A percentile compares a stretch with the other conserved stretches of the same genome.
Conservation (phyloP, 1,140 invertebrate genomes). For the Camponotus pennsylvanicus region DNA sequence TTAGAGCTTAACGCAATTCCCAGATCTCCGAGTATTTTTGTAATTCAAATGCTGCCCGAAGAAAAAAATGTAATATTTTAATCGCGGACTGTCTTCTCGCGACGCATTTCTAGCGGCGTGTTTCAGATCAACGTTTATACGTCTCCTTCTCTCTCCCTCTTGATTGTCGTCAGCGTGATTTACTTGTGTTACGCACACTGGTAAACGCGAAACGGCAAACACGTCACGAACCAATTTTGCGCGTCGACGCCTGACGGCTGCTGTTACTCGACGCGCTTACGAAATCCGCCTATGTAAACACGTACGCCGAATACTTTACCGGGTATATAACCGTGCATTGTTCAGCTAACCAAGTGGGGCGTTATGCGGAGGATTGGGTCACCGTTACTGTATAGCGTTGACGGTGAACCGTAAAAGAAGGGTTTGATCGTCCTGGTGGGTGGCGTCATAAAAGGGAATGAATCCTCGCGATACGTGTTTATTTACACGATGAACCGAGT, state of each 20-base stretch:
- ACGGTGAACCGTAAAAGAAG: not conserved
- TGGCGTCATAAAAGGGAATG: not conserved
- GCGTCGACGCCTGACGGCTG: constrained; percentile 67
- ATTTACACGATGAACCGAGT: not conserved
- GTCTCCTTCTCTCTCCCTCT: not conserved
- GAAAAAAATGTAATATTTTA: constrained; percentile 23
- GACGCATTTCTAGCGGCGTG: constrained; percentile 6
- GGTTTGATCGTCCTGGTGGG: not conserved
- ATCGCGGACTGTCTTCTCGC: constrained; percentile 35
- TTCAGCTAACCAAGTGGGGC: constrained; percentile 58
- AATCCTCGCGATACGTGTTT: not conserved
- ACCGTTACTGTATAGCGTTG: not conserved
- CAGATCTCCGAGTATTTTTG: not conserved
- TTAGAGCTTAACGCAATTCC: constrained; percentile 21
- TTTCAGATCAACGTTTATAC: constrained; percentile 53
- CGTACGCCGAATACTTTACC: constrained; percentile 65
- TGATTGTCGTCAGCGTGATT: constrained; percentile 61
- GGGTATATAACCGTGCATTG: constrained; percentile 56
- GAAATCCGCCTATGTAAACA: constrained; percentile 72
- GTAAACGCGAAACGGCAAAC: constrained; percentile 68
- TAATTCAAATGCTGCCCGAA: constrained; percentile 2
- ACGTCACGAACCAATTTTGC: constrained; percentile 75
- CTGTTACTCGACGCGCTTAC: constrained; percentile 70
- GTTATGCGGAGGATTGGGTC: constrained; percentile 24
- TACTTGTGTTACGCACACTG: constrained; percentile 47